Conservation (phyloP, 1,140 invertebrate genomes). For the Heliconius congener region DNA sequence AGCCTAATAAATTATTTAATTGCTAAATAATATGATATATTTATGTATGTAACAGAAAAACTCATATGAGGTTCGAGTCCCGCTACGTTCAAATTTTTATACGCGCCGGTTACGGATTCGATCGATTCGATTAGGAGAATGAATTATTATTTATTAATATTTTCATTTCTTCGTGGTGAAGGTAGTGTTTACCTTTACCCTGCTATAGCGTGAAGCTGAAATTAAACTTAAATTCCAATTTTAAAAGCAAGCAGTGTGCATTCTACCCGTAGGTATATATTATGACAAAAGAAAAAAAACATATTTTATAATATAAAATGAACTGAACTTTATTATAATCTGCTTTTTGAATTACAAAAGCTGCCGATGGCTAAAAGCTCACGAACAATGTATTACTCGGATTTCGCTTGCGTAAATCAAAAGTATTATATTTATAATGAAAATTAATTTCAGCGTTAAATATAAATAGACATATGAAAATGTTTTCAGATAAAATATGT, state of each 20-base stretch:
- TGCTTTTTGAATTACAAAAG: not conserved
- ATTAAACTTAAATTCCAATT: no score
- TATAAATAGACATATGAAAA: not conserved
- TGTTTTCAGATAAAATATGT: not conserved
- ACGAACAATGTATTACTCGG: not conserved
- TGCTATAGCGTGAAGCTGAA: no score
- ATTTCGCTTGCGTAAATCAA: not conserved
- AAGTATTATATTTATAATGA: not conserved
- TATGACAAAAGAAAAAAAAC: not conserved
- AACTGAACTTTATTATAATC: not conserved
- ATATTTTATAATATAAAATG: not conserved
- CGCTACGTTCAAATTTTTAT: no score
- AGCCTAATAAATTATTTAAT: not conserved
- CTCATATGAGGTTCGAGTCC: not conserved
- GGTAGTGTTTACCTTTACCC: no score
- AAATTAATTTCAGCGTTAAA: not conserved
- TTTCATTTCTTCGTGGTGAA: no score
- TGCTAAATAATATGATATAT: not conserved
- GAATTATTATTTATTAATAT: no score
- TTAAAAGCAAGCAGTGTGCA: not conserved
- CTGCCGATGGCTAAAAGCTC: not conserved
- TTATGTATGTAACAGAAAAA: not conserved
- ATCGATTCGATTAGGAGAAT: no score
- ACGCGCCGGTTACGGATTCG: no score
- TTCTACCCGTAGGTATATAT: not conserved